phyloP scores from a whole-genome alignment of 1,140 invertebrate species.

The Lepidotrigona ventralis region DNA sequence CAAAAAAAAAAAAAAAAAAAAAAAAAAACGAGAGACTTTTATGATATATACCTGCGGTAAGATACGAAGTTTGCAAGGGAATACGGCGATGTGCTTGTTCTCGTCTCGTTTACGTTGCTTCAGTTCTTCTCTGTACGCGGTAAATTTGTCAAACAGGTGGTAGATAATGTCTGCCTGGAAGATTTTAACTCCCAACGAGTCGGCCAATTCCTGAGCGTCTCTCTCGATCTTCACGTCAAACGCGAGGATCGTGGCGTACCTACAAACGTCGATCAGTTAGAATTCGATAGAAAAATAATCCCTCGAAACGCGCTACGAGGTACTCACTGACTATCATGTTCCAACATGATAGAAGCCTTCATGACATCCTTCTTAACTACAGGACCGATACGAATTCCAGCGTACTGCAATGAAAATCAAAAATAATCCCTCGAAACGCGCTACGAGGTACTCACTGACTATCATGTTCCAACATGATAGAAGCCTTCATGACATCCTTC shows the following conservation, averaged over 20 bases:
- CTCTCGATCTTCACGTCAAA: conserved; percentile 99
- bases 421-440: not conserved
- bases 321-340: conserved; percentile 97
- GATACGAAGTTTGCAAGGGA: conserved; percentile 96
- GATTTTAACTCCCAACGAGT: conserved; percentile 95
- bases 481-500: conserved; percentile 99
- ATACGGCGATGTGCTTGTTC: conserved; percentile 97
- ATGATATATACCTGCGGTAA: conserved; percentile 86
- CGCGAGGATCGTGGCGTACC: conserved; percentile 98
- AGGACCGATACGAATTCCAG: conserved; percentile 98
- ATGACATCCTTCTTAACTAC: conserved; percentile 99
- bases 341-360: conserved; percentile 99
- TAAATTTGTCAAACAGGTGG: conserved; percentile 99
- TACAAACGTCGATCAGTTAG: conserved; percentile 68
- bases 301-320: not conserved
- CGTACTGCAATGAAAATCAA: conserved; percentile 86
- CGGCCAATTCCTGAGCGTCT: conserved; percentile 98
- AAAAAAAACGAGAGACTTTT: not conserved
- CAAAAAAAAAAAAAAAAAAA: no score
- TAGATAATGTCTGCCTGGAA: conserved; percentile 99
- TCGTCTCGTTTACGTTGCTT: conserved; percentile 96
- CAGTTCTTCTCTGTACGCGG: conserved; percentile 95
- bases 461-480: conserved; percentile 99
- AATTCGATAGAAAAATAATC: not conserved
- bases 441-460: conserved; percentile 88